These are phyloP conservation scores for Monopis laevigella DNA, from an alignment of 2,888 invertebrate species.

Conservation along the genomic window DNA sequence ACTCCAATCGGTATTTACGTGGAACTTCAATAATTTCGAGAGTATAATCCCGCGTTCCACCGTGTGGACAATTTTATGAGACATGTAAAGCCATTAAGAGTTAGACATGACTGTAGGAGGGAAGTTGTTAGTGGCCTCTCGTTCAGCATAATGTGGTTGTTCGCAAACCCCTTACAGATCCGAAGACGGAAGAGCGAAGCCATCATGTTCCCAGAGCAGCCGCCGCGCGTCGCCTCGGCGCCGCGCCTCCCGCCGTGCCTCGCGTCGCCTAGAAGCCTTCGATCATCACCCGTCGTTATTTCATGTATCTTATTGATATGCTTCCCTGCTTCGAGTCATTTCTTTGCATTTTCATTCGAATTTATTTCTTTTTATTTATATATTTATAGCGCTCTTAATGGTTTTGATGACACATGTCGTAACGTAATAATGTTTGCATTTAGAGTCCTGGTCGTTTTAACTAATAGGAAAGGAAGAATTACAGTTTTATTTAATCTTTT, in stretches of 20 bases:
- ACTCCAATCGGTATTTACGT: conserved; percentile 65
- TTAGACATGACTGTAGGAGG: conserved; percentile 52
- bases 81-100: conserved; percentile 42
- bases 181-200: conserved; percentile 39
- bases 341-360: conserved; percentile 25
- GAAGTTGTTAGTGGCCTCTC: conserved; percentile 53
- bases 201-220: conserved; percentile 12
- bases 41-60: conserved; percentile 5
- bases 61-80: conserved; percentile 2
- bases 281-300: background rate
- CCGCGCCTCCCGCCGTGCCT: conserved; percentile 16
- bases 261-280: conserved; percentile 23
- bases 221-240: conserved; percentile 21
- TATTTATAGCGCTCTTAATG: conserved; percentile 5
- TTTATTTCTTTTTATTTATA: background rate
- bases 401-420: conserved; percentile 1
- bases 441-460: no score
- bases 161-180: conserved; percentile 65
- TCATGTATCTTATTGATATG: conserved; percentile 11
- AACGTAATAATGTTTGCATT: background rate
- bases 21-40: conserved; percentile 56
- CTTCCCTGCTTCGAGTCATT: conserved; percentile 59
- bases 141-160: conserved; percentile 67
- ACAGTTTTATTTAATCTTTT: background rate
- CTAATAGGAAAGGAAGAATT: no score